Percentiles rank a stretch among this genome's conserved stretches.
Evolutionary conservation across 1,140 invertebrate species (phyloP).

Genomic region (Daktulosphaira vitifoliae): DNA sequence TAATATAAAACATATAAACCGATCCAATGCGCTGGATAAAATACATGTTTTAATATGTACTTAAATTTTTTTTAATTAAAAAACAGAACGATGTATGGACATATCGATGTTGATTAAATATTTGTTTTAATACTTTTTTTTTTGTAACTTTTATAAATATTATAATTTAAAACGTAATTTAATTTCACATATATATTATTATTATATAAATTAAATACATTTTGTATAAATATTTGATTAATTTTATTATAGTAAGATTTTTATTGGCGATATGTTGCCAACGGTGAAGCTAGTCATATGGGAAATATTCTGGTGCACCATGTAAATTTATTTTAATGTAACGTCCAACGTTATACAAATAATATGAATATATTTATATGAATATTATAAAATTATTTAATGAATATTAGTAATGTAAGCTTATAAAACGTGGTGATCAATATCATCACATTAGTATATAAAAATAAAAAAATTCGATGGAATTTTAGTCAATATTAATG

Average conservation of each 20-base stretch:
- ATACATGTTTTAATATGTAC: conserved; percentile 21
- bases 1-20: background rate
- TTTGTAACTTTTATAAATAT: conserved; percentile 12
- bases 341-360: conserved; percentile 9
- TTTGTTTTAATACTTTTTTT: background rate
- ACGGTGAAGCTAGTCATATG: conserved; percentile 30
- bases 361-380: conserved; percentile 1
- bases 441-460: conserved; percentile 26
- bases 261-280: conserved; percentile 15
- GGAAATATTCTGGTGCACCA: conserved; percentile 31
- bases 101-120: conserved; percentile 24
- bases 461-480: conserved; percentile 24
- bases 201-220: background rate
- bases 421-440: conserved; percentile 22
- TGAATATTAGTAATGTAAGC: conserved; percentile 16
- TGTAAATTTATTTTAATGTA: conserved; percentile 5
- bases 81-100: conserved; percentile 21
- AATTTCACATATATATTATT: background rate
- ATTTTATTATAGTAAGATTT: background rate
- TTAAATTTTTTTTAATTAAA: conserved; percentile 6
- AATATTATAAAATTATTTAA: conserved; percentile 23
- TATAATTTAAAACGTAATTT: conserved; percentile 8
- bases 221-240: conserved; percentile 19
- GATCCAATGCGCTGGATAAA: conserved; percentile 1
- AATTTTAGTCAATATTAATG: conserved; percentile 33